Conservation (phyloP, 2,888 invertebrate species). For the Xylocampa areola region DNA sequence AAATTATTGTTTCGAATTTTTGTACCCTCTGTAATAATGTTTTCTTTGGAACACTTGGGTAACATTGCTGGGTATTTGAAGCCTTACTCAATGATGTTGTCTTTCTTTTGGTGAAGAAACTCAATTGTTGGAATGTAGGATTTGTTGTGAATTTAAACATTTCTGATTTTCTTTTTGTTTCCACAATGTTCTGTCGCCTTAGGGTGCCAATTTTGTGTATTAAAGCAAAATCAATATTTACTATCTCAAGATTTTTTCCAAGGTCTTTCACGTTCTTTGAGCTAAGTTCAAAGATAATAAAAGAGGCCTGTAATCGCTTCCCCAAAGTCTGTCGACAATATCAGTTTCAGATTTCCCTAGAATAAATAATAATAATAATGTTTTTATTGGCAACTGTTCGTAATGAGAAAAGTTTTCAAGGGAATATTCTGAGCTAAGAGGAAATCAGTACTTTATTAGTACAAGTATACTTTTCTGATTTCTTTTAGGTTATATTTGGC, state of each 20-base stretch:
- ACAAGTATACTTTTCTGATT: neutral
- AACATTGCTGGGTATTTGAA: slow-evolving; percentile 42
- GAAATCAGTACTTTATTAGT: slow-evolving; percentile 13
- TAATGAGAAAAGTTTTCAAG: slow-evolving; percentile 6
- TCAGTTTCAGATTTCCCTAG: neutral
- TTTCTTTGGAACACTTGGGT: slow-evolving; percentile 51
- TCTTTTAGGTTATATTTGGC: too few species aligned
- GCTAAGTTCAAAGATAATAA: slow-evolving; percentile 1
- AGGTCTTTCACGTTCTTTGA: slow-evolving; percentile 9
- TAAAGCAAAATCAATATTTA: slow-evolving; percentile 30
- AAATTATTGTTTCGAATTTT: slow-evolving; percentile 56
- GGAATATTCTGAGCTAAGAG: slow-evolving; percentile 8
- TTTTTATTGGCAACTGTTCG: neutral
- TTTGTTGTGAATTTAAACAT: slow-evolving; percentile 44
- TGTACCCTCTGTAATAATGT: slow-evolving; percentile 40
- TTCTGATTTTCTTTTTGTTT: slow-evolving; percentile 25
- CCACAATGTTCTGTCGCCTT: slow-evolving; percentile 28
- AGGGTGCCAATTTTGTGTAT: slow-evolving; percentile 14
- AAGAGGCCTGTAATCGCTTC: neutral
- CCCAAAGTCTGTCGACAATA: neutral
- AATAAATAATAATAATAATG: slow-evolving; percentile 1
- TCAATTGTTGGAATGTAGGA: slow-evolving; percentile 35
- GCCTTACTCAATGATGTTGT: slow-evolving; percentile 36
- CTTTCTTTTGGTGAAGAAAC: slow-evolving; percentile 24
- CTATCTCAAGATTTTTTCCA: slow-evolving; percentile 12